Conservation (phyloP, 2,888 invertebrate genomes). For the Amblyjoppa fuscipennis region DNA sequence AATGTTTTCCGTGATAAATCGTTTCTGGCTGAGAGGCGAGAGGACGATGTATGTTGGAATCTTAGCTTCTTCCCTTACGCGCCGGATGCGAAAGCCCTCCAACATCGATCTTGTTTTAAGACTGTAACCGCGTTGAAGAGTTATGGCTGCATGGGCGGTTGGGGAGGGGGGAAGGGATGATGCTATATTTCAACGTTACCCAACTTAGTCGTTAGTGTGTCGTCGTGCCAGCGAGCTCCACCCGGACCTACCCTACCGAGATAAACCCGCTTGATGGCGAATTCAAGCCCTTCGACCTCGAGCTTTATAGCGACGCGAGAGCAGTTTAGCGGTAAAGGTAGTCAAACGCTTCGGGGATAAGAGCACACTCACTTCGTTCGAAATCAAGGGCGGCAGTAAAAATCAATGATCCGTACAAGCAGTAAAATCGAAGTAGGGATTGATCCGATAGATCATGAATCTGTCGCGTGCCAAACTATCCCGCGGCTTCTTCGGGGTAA, state of each 20-base stretch:
- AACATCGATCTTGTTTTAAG: constrained; percentile 42
- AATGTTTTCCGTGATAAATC: constrained; percentile 45
- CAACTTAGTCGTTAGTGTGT: constrained; percentile 58
- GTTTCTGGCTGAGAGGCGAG: background rate
- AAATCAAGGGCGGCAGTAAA: constrained; percentile 33
- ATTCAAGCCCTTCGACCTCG: constrained; percentile 38
- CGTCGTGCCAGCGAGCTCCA: constrained; percentile 38
- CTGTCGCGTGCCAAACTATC: background rate
- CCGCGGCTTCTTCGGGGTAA: background rate
- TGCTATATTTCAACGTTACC: constrained; percentile 55
- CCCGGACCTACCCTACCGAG: constrained; percentile 66
- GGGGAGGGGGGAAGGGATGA: background rate
- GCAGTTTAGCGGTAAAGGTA: constrained; percentile 36
- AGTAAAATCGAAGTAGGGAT: constrained; percentile 12
- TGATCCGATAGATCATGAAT: constrained; percentile 5
- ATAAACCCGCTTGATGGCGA: constrained; percentile 66
- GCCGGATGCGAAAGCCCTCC: background rate
- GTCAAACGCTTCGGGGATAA: constrained; percentile 11
- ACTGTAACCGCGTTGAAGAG: constrained; percentile 45
- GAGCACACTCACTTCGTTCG: background rate
- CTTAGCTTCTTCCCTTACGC: constrained; percentile 2
- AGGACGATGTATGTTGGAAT: constrained; percentile 24
- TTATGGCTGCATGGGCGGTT: constrained; percentile 34
- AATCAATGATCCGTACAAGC: constrained; percentile 22
- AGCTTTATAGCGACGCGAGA: constrained; percentile 30